Evolutionary conservation across 1,140 invertebrate species (phyloP).

Genomic region (Macrocentrus cingulum): DNA sequence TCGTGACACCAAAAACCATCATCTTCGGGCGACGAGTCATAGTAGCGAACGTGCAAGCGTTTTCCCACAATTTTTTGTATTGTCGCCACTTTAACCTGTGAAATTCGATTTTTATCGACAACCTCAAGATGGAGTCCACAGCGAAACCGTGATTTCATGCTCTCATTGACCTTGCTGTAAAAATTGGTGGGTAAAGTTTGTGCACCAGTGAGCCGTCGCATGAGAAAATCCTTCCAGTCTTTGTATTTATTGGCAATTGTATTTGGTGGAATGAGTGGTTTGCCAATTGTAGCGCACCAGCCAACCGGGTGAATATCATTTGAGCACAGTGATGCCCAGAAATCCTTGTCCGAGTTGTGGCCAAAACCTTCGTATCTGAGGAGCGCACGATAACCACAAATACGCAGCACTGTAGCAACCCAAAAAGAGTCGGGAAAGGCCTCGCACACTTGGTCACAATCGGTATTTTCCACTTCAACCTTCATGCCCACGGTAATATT

Average conservation of each 20-base stretch:
- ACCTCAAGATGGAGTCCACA: constrained; percentile 87
- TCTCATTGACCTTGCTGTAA: constrained; percentile 82
- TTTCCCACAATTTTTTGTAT: constrained; percentile 90
- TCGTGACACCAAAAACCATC: constrained; percentile 96
- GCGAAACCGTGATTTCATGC: constrained; percentile 78
- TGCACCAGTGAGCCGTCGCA: constrained; percentile 88
- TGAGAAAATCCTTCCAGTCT: constrained; percentile 95
- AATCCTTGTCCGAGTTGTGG: constrained; percentile 83
- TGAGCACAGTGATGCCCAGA: constrained; percentile 94
- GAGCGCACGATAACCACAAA: constrained; percentile 90
- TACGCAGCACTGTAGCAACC: constrained; percentile 90
- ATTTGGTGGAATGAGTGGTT: constrained; percentile 90
- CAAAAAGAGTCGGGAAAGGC: constrained; percentile 85
- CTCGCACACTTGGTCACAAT: constrained; percentile 78
- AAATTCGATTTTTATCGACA: constrained; percentile 93
- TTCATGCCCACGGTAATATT: constrained; percentile 93
- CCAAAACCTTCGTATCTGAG: constrained; percentile 94
- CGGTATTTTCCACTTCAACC: constrained; percentile 91
- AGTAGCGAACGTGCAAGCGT: constrained; percentile 86
- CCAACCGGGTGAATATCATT: constrained; percentile 93
- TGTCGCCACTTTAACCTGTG: constrained; percentile 87
- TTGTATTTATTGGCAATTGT: constrained; percentile 88
- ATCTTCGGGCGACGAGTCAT: constrained; percentile 75
- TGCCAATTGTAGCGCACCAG: constrained; percentile 94
- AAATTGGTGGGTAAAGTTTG: constrained; percentile 90